These are phyloP conservation scores for Argyrosomus japonicus DNA, from an alignment of 2,113 vertebrate genomes.

Conservation along the genomic window DNA sequence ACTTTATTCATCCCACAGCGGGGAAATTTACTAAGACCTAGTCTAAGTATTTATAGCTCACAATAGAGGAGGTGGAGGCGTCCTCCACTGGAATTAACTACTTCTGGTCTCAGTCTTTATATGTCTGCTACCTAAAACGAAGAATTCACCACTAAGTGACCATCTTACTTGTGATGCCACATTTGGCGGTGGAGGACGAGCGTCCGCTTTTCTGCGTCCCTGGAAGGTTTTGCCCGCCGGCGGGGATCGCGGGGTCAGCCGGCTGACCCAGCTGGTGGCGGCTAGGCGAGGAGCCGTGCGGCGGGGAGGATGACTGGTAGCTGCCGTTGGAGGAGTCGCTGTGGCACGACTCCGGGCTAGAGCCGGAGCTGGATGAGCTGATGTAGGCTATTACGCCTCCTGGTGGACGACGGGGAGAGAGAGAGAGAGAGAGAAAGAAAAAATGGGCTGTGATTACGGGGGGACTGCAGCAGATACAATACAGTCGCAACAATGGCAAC, in stretches of 20 bases:
- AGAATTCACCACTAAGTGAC: too few relatives aligned
- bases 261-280: slow-evolving; percentile 60
- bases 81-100: too few relatives aligned
- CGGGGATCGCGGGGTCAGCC: slow-evolving; percentile 10
- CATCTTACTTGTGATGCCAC: slow-evolving; percentile 92
- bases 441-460: background rate
- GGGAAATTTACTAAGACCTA: too few relatives aligned
- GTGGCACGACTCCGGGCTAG: slow-evolving; percentile 95
- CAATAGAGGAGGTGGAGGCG: too few relatives aligned
- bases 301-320: slow-evolving; percentile 91
- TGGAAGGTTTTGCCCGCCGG: slow-evolving; percentile 69
- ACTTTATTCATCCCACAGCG: too few relatives aligned
- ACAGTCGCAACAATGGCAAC: too few relatives aligned
- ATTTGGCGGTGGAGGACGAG: slow-evolving; percentile 81
- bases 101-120: too few relatives aligned
- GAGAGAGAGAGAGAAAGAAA: background rate
- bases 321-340: slow-evolving; percentile 95
- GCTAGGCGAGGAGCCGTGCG: slow-evolving; percentile 85
- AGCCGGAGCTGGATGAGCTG: slow-evolving; percentile 92
- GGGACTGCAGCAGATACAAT: background rate
- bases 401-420: slow-evolving; percentile 63
- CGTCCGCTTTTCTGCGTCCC: slow-evolving; percentile 87
- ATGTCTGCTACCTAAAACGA: too few relatives aligned
- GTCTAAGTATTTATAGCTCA: too few relatives aligned
- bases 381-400: slow-evolving; percentile 97